A percentile compares a stretch with the other conserved stretches of the same genome.
Evolutionary conservation across 2,888 invertebrate species (phyloP).

Genomic region (Drosophila atroscutellata): DNA sequence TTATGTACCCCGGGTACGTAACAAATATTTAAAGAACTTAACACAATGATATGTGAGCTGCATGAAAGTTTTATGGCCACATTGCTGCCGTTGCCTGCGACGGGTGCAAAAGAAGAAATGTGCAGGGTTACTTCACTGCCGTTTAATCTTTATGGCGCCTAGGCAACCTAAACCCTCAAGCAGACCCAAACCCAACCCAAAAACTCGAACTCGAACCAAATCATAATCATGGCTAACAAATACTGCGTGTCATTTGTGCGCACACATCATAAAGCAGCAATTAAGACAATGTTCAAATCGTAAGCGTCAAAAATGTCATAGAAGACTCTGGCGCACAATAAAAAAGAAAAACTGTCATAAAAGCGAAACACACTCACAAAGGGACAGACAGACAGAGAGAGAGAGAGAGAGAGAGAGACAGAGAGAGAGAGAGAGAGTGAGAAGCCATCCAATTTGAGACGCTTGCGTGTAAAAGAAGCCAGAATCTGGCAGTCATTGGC

Average conservation of each 20-base stretch:
- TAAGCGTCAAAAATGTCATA: constrained; percentile 77
- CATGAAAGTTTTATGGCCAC: constrained; percentile 56
- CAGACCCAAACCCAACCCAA: background rate
- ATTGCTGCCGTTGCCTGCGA: constrained; percentile 1
- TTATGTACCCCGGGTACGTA: constrained; percentile 54
- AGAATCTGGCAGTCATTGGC: constrained; percentile 66
- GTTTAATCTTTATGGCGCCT: constrained; percentile 74
- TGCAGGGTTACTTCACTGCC: constrained; percentile 55
- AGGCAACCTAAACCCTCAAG: background rate
- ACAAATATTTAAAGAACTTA: constrained; percentile 77
- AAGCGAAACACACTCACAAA: constrained; percentile 34
- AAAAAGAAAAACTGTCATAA: constrained; percentile 73
- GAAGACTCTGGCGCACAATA: constrained; percentile 70
- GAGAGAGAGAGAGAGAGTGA: background rate
- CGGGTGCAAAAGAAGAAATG: constrained; percentile 62
- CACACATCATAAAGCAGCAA: constrained; percentile 79
- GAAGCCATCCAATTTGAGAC: constrained; percentile 28
- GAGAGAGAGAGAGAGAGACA: background rate
- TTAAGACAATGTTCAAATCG: constrained; percentile 78
- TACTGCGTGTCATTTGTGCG: constrained; percentile 76
- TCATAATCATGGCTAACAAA: constrained; percentile 73
- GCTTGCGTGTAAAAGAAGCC: constrained; percentile 18
- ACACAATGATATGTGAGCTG: constrained; percentile 69
- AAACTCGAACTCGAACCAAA: constrained; percentile 46
- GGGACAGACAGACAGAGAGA: background rate